Conservation (phyloP, 2,888 invertebrate genomes). For the Dermolepida albohirtum region DNA sequence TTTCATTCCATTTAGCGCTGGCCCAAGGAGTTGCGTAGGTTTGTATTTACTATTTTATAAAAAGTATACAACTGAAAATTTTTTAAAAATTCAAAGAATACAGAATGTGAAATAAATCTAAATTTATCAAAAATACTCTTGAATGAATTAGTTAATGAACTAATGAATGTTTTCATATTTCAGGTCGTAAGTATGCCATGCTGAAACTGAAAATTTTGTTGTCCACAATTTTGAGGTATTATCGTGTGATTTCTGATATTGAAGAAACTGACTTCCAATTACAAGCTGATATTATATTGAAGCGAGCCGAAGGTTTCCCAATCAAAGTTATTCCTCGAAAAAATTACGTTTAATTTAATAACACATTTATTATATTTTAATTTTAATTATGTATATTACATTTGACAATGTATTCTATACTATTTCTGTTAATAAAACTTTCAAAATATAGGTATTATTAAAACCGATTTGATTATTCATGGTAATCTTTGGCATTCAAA, state of each 20-base stretch:
- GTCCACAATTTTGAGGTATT: conserved; percentile 78
- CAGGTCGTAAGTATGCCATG: conserved; percentile 84
- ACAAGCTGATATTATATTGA: conserved; percentile 80
- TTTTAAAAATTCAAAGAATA: too few species aligned
- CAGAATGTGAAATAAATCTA: conserved; percentile 3
- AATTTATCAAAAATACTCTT: too few species aligned
- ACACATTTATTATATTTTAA: not conserved
- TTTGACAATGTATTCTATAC: not conserved
- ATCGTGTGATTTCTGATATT: conserved; percentile 72
- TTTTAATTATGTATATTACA: not conserved
- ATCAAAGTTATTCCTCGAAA: conserved; percentile 78
- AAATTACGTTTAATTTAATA: not conserved
- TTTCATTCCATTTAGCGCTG: conserved; percentile 84
- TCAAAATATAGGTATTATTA: not conserved
- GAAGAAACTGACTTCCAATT: conserved; percentile 76
- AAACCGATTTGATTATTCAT: too few species aligned
- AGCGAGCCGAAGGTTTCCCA: conserved; percentile 79
- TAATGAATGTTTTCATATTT: conserved; percentile 44
- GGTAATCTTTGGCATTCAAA: not conserved
- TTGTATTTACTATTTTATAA: conserved; percentile 53
- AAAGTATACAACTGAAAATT: too few species aligned
- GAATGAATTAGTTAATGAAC: too few species aligned
- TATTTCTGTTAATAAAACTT: not conserved
- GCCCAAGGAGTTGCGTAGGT: conserved; percentile 84
- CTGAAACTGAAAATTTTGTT: conserved; percentile 80